A percentile compares a stretch with the other conserved stretches of the same genome.
Conservation (phyloP, 2,113 vertebrate genomes). For the Actenoides hombroni region DNA sequence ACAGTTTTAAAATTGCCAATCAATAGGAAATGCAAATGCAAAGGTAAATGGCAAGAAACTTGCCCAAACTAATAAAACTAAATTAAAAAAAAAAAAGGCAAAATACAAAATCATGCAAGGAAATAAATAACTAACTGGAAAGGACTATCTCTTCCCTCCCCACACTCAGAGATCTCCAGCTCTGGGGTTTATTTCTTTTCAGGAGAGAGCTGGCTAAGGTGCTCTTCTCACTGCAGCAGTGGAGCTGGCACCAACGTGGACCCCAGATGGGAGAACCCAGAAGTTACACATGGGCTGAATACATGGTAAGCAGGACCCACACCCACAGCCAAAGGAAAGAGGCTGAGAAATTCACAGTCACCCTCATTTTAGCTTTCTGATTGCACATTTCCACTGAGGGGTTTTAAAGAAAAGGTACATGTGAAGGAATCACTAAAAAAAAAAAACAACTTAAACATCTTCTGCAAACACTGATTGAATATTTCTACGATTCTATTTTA, state of each 20-base stretch:
- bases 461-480: neutral
- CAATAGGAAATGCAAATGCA: constrained; percentile 81
- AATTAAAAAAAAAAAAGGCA: neutral
- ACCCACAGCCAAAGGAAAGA: neutral
- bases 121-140: neutral
- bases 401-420: neutral
- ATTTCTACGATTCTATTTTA: neutral
- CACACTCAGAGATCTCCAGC: neutral
- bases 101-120: neutral
- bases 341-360: neutral
- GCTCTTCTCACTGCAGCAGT: constrained; percentile 35
- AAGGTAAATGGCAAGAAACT: constrained; percentile 78
- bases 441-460: neutral
- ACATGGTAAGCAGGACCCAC: neutral
- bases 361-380: neutral
- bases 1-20: constrained; percentile 81
- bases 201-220: neutral
- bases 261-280: neutral
- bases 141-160: neutral
- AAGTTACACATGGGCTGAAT: neutral
- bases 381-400: neutral
- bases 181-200: neutral
- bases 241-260: neutral
- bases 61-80: constrained; percentile 59
- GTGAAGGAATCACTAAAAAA: neutral